A percentile compares a stretch with the other conserved stretches of the same genome.
Conservation (phyloP, 2,888 invertebrate genomes). For the Drosophila fungiperda region DNA sequence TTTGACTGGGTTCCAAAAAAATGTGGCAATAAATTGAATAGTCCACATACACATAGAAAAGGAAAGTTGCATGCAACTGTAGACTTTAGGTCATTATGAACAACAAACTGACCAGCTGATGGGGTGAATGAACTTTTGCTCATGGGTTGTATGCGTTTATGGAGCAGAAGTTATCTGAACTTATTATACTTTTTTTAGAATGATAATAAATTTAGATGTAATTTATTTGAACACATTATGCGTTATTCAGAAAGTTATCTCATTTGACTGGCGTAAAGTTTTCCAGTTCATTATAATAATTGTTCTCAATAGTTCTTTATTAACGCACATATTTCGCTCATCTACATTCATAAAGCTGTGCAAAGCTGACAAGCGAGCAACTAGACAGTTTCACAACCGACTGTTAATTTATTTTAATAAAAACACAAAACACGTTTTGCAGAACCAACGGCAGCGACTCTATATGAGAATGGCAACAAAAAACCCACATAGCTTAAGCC, state of each 20-base stretch:
- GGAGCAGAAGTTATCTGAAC: neutral
- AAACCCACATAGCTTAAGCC: conserved; percentile 16
- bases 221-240: neutral
- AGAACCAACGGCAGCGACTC: conserved; percentile 21
- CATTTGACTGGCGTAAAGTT: neutral
- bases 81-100: conserved; percentile 3
- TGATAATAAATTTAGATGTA: neutral
- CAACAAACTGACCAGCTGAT: conserved; percentile 1
- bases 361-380: conserved; percentile 2
- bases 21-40: conserved; percentile 46
- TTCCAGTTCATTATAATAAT: neutral
- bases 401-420: conserved; percentile 63
- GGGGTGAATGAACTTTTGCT: conserved; percentile 13
- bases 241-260: neutral
- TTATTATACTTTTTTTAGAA: neutral
- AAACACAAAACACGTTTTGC: conserved; percentile 56
- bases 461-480: neutral
- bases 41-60: conserved; percentile 35
- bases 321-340: conserved; percentile 1
- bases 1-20: conserved; percentile 69
- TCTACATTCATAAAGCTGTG: neutral
- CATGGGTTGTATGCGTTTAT: neutral
- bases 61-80: conserved; percentile 31
- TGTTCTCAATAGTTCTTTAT: neutral
- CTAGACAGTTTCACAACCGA: conserved; percentile 33